A percentile compares a stretch with the other conserved stretches of the same genome.
Evolutionary conservation across 2,888 invertebrate genomes (phyloP).

Genomic region (Drosophila leonis): DNA sequence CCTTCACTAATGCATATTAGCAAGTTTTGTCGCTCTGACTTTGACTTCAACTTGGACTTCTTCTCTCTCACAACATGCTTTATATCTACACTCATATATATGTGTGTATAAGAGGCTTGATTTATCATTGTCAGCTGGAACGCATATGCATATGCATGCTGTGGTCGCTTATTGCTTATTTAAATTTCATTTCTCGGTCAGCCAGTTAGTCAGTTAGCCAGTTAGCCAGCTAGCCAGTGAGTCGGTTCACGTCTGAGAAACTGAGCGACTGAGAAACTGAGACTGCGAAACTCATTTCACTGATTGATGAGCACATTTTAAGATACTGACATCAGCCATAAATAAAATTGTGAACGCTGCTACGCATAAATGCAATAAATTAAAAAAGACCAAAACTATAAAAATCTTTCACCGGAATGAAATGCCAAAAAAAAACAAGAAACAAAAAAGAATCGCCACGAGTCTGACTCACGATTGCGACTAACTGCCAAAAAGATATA

Average conservation of each 20-base stretch:
- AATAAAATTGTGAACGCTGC: slow-evolving; percentile 66
- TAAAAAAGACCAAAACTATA: slow-evolving; percentile 57
- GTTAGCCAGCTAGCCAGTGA: slow-evolving; percentile 36
- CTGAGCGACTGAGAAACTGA: slow-evolving; percentile 23
- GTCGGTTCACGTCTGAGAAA: slow-evolving; percentile 33
- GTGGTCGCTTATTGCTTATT: slow-evolving; percentile 54
- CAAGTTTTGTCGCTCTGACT: slow-evolving; percentile 10
- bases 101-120: slow-evolving; percentile 40
- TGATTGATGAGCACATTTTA: slow-evolving; percentile 74
- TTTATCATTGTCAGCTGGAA: slow-evolving; percentile 70
- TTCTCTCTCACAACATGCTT: slow-evolving; percentile 3
- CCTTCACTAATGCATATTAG: slow-evolving; percentile 41
- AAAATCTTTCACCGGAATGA: slow-evolving; percentile 61
- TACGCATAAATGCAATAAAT: slow-evolving; percentile 73
- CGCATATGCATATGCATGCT: slow-evolving; percentile 62
- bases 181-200: slow-evolving; percentile 68
- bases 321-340: slow-evolving; percentile 65
- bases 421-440: slow-evolving; percentile 28
- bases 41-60: neutral
- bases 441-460: neutral
- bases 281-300: slow-evolving; percentile 65
- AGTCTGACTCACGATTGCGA: slow-evolving; percentile 55
- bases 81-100: neutral
- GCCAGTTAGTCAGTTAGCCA: slow-evolving; percentile 39
- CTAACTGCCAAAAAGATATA: slow-evolving; percentile 21